Base-by-base conservation (phyloP, 1,140 invertebrate genomes). In the Tyrophagus putrescentiae region DNA sequence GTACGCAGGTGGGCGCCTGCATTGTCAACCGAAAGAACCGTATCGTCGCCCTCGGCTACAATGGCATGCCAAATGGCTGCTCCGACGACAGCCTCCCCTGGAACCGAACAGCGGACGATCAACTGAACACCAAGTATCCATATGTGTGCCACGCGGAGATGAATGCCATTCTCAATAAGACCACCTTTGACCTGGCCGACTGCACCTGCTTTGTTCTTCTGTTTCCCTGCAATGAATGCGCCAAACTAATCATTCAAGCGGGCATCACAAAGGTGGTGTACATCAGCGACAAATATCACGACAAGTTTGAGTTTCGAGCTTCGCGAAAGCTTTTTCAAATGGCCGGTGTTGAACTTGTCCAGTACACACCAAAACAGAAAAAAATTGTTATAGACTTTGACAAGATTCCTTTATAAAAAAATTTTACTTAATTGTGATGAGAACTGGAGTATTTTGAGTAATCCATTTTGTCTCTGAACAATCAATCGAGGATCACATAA, bases 211-310 rank as follows among this genome's bases (percentile, higher is more conserved):
- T 92, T 28, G 57, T 59, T 0, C 82, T 79, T 0, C 70, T 91
- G 6, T 96, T 95, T 72, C 92, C 92, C 0, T 96, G 93, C 69
- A 95, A 95, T 69, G 89, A 95, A 72, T 98, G 93, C 78, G 86
- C 92, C 0, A 96, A 97, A 75, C 73, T 93, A 3, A 91, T 97
- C n/a, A 92, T 96, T 68, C 93, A 96, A 70, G 82, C 87, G n/a
- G 85, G 88, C 3, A 90, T 96, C 13, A 82, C 74, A 61, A 75
- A 82, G 68, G 76, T 92, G 3, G 71, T 87, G 11, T 96, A 87
- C 70, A 72, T 87, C 62, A 84, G 81, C 0, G 83, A 91, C 72
- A 89, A 92, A 69, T 77, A 89, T 71, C 71, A 72, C 2, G 65
- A 82, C 0, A 86, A 86, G 69, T 62, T 71, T 1, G 72, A 73